Percentiles rank a stretch among this genome's conserved stretches.
phyloP scores from a whole-genome alignment of 2,797 vertebrate species.

The Typhlichthys eigenmanni region DNA sequence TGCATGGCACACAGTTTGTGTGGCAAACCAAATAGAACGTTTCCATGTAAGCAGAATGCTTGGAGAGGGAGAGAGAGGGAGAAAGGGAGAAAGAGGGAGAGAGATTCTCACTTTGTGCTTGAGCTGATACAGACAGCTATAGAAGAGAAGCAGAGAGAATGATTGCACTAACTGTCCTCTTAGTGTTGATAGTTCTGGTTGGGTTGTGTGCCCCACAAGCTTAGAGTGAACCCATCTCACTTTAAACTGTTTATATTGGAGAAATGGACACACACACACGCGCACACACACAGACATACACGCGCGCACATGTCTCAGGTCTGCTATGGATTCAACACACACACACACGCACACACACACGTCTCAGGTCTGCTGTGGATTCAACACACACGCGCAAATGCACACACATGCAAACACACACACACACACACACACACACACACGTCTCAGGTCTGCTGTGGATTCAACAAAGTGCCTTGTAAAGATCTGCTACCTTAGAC shows the following conservation, averaged over 20 bases:
- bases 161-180: slow-evolving; percentile 40
- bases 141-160: slow-evolving; percentile 5
- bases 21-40: slow-evolving; percentile 17
- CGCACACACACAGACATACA: slow-evolving; percentile 14
- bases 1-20: slow-evolving; percentile 25
- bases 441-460: not conserved
- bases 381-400: slow-evolving; percentile 10
- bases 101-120: slow-evolving; percentile 14
- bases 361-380: too few relatives aligned
- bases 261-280: slow-evolving; percentile 3
- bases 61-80: not conserved
- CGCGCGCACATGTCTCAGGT: slow-evolving; percentile 1
- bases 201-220: slow-evolving; percentile 15
- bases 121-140: slow-evolving; percentile 21
- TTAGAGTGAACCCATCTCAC: slow-evolving; percentile 27
- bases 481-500: slow-evolving; percentile 26
- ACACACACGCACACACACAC: slow-evolving; percentile 7
- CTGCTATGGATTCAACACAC: not conserved
- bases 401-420: slow-evolving; percentile 1
- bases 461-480: slow-evolving; percentile 14
- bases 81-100: not conserved
- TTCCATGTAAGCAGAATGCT: slow-evolving; percentile 37
- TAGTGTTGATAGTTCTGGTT: slow-evolving; percentile 31
- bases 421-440: slow-evolving; percentile 11
- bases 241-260: slow-evolving; percentile 60